These are phyloP conservation scores for Epicampocera succincta DNA, from an alignment of 2,888 invertebrate species.

Conservation along the genomic window DNA sequence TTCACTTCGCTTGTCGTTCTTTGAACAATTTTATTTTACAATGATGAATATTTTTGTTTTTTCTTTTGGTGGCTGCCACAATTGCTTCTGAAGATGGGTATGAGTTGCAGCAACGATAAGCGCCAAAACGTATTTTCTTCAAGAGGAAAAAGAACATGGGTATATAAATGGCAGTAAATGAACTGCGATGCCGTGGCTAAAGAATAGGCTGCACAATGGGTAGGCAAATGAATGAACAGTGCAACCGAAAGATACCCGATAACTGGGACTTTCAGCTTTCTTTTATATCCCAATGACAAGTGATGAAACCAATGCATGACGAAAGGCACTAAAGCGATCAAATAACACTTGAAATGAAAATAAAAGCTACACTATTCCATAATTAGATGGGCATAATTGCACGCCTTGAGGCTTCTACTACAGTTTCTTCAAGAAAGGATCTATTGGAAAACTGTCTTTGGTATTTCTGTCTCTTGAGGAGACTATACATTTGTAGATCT, in stretches of 20 bases:
- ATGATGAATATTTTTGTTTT: constrained; percentile 40
- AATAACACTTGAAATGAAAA: too few species aligned
- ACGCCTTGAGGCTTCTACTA: too few species aligned
- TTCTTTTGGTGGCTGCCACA: constrained; percentile 4
- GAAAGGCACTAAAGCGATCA: too few species aligned
- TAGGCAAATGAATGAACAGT: neutral
- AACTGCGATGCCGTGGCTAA: constrained; percentile 23
- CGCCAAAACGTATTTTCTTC: constrained; percentile 6
- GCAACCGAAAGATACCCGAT: too few species aligned
- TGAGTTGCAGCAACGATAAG: constrained; percentile 34
- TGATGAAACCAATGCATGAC: too few species aligned
- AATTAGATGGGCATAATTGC: too few species aligned
- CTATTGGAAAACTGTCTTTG: too few species aligned
- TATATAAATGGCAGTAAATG: constrained; percentile 34
- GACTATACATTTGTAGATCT: neutral
- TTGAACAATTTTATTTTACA: constrained; percentile 30
- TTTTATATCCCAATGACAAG: too few species aligned
- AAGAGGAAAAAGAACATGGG: constrained; percentile 4
- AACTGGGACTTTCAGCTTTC: too few species aligned
- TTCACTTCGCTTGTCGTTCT: constrained; percentile 20
- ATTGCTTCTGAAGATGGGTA: constrained; percentile 25
- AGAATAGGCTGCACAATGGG: constrained; percentile 40
- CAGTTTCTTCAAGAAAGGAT: too few species aligned
- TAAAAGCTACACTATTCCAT: too few species aligned
- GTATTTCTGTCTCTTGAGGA: neutral